Percentiles rank a stretch among this genome's conserved stretches.
phyloP scores from a whole-genome alignment of 2,113 vertebrate genomes.

The Phyllopteryx taeniolatus region DNA sequence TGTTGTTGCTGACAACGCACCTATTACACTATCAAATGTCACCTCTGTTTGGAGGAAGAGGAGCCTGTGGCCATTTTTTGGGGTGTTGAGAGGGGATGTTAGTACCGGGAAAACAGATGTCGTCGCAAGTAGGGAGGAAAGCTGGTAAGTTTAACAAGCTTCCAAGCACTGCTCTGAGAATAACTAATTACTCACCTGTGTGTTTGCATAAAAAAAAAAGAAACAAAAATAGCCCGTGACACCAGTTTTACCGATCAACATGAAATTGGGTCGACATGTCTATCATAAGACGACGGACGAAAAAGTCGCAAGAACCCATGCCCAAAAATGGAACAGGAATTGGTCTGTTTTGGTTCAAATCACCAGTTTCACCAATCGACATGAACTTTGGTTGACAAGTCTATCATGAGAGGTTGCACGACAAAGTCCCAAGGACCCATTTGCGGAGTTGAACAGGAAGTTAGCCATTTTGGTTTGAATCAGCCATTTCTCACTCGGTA shows the following conservation, averaged over 20 bases:
- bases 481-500: too few relatives aligned
- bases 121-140: slow-evolving; percentile 48
- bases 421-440: too few relatives aligned
- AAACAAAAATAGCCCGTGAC: background rate
- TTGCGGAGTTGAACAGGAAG: too few relatives aligned
- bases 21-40: slow-evolving; percentile 68
- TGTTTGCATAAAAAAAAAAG: background rate
- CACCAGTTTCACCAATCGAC: too few relatives aligned
- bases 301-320: background rate
- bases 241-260: slow-evolving; percentile 2
- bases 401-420: too few relatives aligned
- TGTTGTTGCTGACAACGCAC: slow-evolving; percentile 47
- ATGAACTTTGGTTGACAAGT: too few relatives aligned
- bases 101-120: slow-evolving; percentile 64
- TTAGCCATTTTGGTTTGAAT: too few relatives aligned
- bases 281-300: too few relatives aligned
- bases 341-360: too few relatives aligned
- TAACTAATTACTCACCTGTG: slow-evolving; percentile 14
- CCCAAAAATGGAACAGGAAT: background rate
- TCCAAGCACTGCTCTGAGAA: slow-evolving; percentile 44
- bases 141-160: slow-evolving; percentile 62
- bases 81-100: slow-evolving; percentile 33
- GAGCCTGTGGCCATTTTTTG: slow-evolving; percentile 41
- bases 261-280: too few relatives aligned
- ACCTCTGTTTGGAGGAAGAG: slow-evolving; percentile 52